A percentile compares a stretch with the other conserved stretches of the same genome.
These are phyloP conservation scores for Melinaea menophilus DNA, from an alignment of 2,888 invertebrate genomes.

Conservation along the genomic window DNA sequence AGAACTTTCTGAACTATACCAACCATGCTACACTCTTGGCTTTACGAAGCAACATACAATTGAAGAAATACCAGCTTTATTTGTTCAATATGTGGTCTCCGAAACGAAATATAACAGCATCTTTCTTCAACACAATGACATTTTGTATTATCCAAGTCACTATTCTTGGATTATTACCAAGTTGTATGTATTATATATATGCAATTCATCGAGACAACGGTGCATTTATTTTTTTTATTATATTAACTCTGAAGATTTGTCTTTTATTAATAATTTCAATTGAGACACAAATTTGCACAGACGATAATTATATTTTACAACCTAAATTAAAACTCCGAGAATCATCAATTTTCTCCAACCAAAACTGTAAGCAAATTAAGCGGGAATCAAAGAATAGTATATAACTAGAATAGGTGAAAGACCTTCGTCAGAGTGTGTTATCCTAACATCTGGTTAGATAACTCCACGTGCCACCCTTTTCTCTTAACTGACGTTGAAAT, in stretches of 20 bases:
- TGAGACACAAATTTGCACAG: too few species aligned
- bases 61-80: conserved; percentile 4
- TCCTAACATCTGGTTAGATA: conserved; percentile 5
- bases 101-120: background rate
- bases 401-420: background rate
- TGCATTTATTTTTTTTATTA: too few species aligned
- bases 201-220: too few species aligned
- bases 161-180: background rate
- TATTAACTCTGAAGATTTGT: too few species aligned
- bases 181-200: too few species aligned
- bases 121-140: background rate
- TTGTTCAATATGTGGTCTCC: background rate
- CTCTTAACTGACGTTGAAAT: conserved; percentile 6
- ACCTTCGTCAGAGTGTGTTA: background rate
- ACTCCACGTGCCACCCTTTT: conserved; percentile 6
- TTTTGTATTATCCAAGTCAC: background rate
- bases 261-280: too few species aligned
- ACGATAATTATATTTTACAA: too few species aligned
- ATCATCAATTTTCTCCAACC: too few species aligned
- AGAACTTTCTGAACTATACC: conserved; percentile 27
- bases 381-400: background rate
- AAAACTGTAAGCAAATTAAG: background rate
- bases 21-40: conserved; percentile 15
- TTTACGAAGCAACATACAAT: conserved; percentile 6
- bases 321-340: too few species aligned